These are phyloP conservation scores for Porites evermanni DNA, from an alignment of 92 coral and sea anemone genomes.

Conservation along the genomic window DNA sequence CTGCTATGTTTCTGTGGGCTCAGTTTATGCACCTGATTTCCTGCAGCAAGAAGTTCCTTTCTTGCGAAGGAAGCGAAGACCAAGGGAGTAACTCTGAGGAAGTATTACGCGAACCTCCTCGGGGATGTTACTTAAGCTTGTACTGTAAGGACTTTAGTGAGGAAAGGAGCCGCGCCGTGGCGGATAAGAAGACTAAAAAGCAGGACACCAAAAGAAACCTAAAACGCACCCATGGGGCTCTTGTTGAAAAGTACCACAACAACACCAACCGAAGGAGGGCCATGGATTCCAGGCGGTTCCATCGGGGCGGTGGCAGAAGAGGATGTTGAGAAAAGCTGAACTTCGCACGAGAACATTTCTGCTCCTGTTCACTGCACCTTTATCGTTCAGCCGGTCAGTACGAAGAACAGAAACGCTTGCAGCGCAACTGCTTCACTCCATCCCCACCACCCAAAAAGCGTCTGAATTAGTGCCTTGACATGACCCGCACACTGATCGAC, in stretches of 20 bases:
- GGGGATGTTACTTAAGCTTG: constrained; percentile 4
- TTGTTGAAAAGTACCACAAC: constrained; percentile 21
- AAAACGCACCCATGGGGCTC: constrained; percentile 42
- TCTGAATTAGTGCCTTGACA: too few relatives aligned
- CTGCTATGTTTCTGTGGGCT: constrained; percentile 44
- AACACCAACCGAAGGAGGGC: constrained; percentile 58
- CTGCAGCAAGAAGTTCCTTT: constrained; percentile 18
- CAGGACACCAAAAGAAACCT: constrained; percentile 46
- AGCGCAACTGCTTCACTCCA: not conserved
- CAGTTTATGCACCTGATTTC: constrained; percentile 38
- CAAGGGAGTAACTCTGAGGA: not conserved
- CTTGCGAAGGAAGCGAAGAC: not conserved
- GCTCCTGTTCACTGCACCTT: not conserved
- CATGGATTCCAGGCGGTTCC: constrained; percentile 44
- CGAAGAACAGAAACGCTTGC: not conserved
- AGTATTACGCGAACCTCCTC: constrained; percentile 17
- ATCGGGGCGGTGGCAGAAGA: constrained; percentile 45
- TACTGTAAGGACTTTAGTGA: constrained; percentile 17
- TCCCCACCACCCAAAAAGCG: not conserved
- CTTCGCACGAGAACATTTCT: too few relatives aligned
- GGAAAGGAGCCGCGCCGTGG: constrained; percentile 21
- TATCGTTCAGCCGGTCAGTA: not conserved
- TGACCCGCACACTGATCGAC: too few relatives aligned
- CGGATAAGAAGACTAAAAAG: constrained; percentile 38
- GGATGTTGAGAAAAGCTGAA: constrained; percentile 30